phyloP scores from a whole-genome alignment of 2,113 vertebrate genomes.

The Origma solitaria region DNA sequence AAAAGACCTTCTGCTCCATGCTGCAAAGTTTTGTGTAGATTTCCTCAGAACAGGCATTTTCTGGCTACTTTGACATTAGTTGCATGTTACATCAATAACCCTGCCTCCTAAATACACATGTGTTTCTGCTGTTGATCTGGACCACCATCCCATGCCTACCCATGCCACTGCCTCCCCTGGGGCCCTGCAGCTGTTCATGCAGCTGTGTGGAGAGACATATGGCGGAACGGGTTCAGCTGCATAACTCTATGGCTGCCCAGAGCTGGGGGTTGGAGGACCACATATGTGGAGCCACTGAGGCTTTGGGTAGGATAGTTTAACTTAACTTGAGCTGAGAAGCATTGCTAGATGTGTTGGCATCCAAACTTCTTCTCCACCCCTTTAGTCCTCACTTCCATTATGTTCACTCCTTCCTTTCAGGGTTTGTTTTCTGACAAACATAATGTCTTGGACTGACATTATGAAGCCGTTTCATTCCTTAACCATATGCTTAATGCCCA shows the following conservation, averaged over 20 bases:
- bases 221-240: background rate
- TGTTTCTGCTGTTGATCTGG: background rate
- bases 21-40: background rate
- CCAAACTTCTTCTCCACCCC: background rate
- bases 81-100: background rate
- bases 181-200: background rate
- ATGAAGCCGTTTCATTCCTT: too few relatives aligned
- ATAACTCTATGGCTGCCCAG: rapidly evolving
- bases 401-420: background rate
- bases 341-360: rapidly evolving
- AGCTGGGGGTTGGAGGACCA: rapidly evolving
- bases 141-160: background rate
- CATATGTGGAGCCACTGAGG: rapidly evolving
- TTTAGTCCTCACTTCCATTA: background rate
- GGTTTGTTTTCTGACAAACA: background rate
- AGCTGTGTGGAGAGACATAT: background rate
- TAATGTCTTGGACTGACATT: too few relatives aligned
- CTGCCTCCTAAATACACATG: background rate
- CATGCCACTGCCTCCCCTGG: background rate
- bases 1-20: rapidly evolving
- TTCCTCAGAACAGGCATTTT: background rate
- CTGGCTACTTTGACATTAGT: background rate
- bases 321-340: background rate
- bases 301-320: rapidly evolving
- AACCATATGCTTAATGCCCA: too few relatives aligned